phyloP scores from a whole-genome alignment of 2,888 invertebrate genomes.

The Digitonthophagus gazella region DNA sequence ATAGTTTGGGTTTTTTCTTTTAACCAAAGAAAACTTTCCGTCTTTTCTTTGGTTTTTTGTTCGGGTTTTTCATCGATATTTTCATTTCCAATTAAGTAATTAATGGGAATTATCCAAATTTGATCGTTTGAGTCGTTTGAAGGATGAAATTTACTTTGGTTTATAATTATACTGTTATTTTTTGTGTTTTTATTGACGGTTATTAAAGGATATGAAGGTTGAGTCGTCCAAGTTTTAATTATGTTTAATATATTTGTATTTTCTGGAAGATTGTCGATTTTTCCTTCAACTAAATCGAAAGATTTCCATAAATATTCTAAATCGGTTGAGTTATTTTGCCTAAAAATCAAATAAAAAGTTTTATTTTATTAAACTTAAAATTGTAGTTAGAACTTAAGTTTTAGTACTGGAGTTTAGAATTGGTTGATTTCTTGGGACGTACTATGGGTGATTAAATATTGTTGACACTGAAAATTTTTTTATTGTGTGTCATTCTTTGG shows the following conservation, averaged over 20 bases:
- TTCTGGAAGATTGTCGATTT: constrained; percentile 34
- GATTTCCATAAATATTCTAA: constrained; percentile 65
- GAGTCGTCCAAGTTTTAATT: constrained; percentile 72
- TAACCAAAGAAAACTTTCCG: constrained; percentile 11
- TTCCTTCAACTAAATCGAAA: constrained; percentile 1
- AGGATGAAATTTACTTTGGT: constrained; percentile 53
- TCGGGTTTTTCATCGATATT: constrained; percentile 29
- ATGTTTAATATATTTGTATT: constrained; percentile 58
- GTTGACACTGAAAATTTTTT: too few species aligned
- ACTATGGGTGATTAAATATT: too few species aligned
- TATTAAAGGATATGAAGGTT: constrained; percentile 68
- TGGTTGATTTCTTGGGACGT: too few species aligned
- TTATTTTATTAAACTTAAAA: background rate
- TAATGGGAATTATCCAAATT: constrained; percentile 63
- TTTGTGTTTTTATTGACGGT: constrained; percentile 58
- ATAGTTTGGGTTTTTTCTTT: constrained; percentile 21
- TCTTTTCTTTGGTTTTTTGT: too few species aligned
- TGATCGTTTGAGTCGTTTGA: constrained; percentile 36
- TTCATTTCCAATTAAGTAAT: constrained; percentile 46
- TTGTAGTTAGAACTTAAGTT: too few species aligned
- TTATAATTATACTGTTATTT: constrained; percentile 50
- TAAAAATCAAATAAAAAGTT: constrained; percentile 36
- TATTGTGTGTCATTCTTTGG: too few species aligned
- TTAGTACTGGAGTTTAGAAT: too few species aligned
- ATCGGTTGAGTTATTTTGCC: constrained; percentile 61